These are phyloP conservation scores for Leptothorax acervorum DNA, from an alignment of 2,888 invertebrate species.

Conservation along the genomic window DNA sequence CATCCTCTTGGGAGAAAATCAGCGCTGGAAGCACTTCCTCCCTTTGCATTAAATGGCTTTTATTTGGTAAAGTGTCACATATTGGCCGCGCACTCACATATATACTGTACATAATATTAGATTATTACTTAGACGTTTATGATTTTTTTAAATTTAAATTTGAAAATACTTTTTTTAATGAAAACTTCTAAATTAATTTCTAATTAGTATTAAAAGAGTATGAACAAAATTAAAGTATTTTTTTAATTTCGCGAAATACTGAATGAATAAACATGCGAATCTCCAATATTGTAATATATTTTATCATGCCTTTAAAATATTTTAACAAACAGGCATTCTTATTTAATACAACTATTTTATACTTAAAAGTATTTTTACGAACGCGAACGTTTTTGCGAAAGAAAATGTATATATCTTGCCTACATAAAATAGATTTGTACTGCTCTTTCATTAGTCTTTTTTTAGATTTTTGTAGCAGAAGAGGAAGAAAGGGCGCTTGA, in stretches of 20 bases:
- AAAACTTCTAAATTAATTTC: not conserved
- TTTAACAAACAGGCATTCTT: not conserved
- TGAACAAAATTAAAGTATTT: not conserved
- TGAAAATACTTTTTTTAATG: not conserved
- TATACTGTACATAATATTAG: not conserved
- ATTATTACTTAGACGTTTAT: not conserved
- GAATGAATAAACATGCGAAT: not conserved
- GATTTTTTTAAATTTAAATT: not conserved
- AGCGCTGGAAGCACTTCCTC: conserved; percentile 31
- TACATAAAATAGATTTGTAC: not conserved
- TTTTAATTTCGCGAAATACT: not conserved
- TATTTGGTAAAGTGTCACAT: conserved; percentile 29
- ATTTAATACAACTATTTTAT: not conserved
- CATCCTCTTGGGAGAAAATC: conserved; percentile 44
- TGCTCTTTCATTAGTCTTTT: not conserved
- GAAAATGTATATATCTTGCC: not conserved
- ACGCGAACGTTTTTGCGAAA: not conserved
- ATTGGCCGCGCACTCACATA: not conserved
- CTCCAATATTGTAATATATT: not conserved
- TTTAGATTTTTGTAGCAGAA: not conserved
- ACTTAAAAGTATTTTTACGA: not conserved
- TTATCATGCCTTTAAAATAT: not conserved
- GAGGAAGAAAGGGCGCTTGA: not conserved
- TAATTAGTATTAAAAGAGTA: not conserved
- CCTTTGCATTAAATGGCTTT: conserved; percentile 46